Evolutionary conservation across 2,888 invertebrate species (phyloP), one percentile per base, ranked within the genome.

Genomic region (Automeris io): DNA sequence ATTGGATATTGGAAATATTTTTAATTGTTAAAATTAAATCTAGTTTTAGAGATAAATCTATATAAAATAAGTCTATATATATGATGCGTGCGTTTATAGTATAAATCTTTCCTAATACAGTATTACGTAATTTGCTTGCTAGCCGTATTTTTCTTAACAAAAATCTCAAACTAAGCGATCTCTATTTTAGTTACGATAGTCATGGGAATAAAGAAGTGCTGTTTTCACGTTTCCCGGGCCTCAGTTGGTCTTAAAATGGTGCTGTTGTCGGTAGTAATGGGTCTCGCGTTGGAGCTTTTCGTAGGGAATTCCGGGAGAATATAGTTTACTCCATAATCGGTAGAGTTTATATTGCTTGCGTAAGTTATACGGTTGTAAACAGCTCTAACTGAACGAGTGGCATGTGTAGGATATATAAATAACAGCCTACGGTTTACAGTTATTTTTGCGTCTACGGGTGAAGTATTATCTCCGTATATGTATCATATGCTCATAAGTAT

Each of bases 91-190:
- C n/a, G n/a, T n/a, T n/a, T n/a, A n/a, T n/a, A n/a, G n/a, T n/a
- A n/a, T n/a, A n/a, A n/a, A n/a, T n/a, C n/a, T n/a, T n/a, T n/a
- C n/a, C n/a, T n/a, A n/a, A n/a, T n/a, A n/a, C n/a, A n/a, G 5
- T 29, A 29, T 13, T 26, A n/a, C 7, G 5, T 4, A 29, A 29
- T 8, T 16, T 29, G 1, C 16, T 8, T 16, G 29, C 8, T n/a
- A 16, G 6, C 12, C 26, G 26, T 12, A 7, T 13, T 13, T 26
- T 6, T 26, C 26, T 12, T 13, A 26, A 26, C 26, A 26, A 26
- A 29, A 29, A 29, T 29, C 29, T 29, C 16, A 16, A 16, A 29
- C 29, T 29, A 29, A 16, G 16, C 29, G 29, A 29, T 29, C 16
- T 29, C 8, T 29, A 16, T 29, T 29, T 16, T 16, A 29, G 16